Conservation (phyloP, 2,797 vertebrate genomes). For the Pantherophis alleghaniensis region DNA sequence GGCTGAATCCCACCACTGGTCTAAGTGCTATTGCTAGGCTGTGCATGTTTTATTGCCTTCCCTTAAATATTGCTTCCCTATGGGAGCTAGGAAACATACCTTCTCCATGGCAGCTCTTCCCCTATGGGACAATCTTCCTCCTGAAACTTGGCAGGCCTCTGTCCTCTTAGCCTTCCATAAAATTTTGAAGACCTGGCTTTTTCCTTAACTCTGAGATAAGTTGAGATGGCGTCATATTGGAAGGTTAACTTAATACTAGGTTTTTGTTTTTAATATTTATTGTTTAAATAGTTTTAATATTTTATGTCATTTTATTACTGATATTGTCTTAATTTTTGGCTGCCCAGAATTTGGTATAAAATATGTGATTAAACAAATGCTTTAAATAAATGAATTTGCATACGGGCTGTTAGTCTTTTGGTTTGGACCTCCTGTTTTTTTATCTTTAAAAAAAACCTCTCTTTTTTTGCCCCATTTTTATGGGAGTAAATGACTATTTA, state of each 20-base stretch:
- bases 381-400: neutral
- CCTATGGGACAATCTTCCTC: neutral
- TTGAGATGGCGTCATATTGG: neutral
- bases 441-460: neutral
- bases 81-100: neutral
- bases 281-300: neutral
- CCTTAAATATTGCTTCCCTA: neutral
- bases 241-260: neutral
- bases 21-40: neutral
- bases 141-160: neutral
- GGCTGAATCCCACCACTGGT: too few relatives aligned
- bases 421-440: neutral
- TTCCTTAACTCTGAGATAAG: neutral
- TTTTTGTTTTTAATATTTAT: neutral
- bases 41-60: neutral
- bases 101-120: neutral
- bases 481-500: neutral
- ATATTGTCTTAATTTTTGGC: neutral
- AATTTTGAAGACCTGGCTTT: neutral
- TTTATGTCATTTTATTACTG: neutral
- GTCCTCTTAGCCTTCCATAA: neutral
- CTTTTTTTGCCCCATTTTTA: neutral
- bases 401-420: neutral
- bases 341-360: neutral
- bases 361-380: neutral